Percentiles rank a stretch among this genome's conserved stretches.
These are phyloP conservation scores for Eospalax fontanierii DNA, from an alignment of 2,797 vertebrate species.

Conservation along the genomic window DNA sequence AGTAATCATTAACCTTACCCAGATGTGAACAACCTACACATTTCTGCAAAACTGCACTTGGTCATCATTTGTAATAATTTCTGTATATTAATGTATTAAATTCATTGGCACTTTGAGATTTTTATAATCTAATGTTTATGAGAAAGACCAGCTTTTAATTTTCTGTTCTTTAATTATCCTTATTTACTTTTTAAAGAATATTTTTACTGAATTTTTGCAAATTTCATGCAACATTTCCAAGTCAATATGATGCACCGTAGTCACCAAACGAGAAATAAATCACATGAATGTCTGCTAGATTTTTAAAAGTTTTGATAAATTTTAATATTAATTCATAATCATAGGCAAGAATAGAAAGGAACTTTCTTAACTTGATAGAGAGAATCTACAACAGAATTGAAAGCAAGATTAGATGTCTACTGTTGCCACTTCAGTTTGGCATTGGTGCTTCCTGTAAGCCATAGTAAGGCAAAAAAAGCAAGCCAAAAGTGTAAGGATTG, in stretches of 20 bases:
- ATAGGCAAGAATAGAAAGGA: conserved; percentile 48
- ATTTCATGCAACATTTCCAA: conserved; percentile 38
- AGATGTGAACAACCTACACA: too few species aligned
- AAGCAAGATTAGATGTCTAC: conserved; percentile 44
- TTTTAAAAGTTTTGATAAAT: conserved; percentile 24
- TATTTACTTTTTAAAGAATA: too few species aligned
- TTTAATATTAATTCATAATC: conserved; percentile 52
- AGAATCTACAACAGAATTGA: conserved; percentile 35
- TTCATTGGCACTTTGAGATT: too few species aligned
- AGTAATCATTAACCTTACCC: too few species aligned
- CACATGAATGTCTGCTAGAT: neutral
- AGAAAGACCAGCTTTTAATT: too few species aligned
- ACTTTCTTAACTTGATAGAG: conserved; percentile 55
- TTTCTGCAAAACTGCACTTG: too few species aligned
- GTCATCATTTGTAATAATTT: too few species aligned
- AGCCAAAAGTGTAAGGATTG: conserved; percentile 10
- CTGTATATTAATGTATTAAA: too few species aligned
- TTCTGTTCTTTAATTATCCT: too few species aligned
- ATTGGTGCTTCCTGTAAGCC: neutral
- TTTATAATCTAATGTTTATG: too few species aligned
- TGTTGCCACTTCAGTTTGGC: conserved; percentile 15
- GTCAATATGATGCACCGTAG: conserved; percentile 7
- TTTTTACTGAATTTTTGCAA: too few species aligned
- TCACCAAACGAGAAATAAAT: conserved; percentile 1
- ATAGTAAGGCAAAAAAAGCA: conserved; percentile 22